phyloP scores from a whole-genome alignment of 1,140 invertebrate genomes.

The Aleiodes sp. region DNA sequence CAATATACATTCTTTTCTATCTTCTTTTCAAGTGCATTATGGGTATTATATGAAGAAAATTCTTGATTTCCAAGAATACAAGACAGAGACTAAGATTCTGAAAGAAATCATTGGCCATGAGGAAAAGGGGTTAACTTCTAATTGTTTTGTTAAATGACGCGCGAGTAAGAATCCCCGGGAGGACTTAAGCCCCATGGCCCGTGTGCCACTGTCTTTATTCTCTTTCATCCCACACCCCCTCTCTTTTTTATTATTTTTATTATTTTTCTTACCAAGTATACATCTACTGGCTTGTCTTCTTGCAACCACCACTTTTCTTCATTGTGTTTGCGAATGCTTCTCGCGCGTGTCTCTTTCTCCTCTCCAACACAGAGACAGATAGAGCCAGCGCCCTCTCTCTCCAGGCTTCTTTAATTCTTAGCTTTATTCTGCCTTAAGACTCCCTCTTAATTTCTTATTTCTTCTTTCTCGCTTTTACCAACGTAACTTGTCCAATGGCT shows the following conservation, averaged over 20 bases:
- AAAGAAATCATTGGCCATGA: conserved; percentile 52
- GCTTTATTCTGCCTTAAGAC: conserved; percentile 67
- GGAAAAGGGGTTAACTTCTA: conserved; percentile 66
- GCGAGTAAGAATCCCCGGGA: conserved; percentile 65
- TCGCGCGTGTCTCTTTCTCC: conserved; percentile 15
- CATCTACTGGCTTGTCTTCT: conserved; percentile 27
- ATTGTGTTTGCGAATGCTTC: not conserved
- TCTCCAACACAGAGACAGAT: conserved; percentile 25
- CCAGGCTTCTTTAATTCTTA: conserved; percentile 65
- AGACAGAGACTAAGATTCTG: conserved; percentile 44
- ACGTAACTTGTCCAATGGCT: not conserved
- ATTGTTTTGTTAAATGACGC: conserved; percentile 69
- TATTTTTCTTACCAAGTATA: conserved; percentile 4
- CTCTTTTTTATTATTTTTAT: conserved; percentile 25
- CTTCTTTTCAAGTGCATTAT: not conserved
- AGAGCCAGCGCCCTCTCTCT: conserved; percentile 45
- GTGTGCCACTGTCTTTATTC: conserved; percentile 53
- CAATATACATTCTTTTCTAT: too few species aligned
- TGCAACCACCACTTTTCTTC: conserved; percentile 21
- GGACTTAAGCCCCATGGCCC: conserved; percentile 59
- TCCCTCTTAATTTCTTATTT: conserved; percentile 69
- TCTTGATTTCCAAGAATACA: not conserved
- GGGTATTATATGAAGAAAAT: not conserved
- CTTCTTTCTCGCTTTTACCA: conserved; percentile 45
- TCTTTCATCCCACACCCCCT: conserved; percentile 26